Evolutionary conservation across 2,113 vertebrate genomes (phyloP), one percentile per base, ranked within the genome.

Genomic region (Gymnobelideus leadbeateri): DNA sequence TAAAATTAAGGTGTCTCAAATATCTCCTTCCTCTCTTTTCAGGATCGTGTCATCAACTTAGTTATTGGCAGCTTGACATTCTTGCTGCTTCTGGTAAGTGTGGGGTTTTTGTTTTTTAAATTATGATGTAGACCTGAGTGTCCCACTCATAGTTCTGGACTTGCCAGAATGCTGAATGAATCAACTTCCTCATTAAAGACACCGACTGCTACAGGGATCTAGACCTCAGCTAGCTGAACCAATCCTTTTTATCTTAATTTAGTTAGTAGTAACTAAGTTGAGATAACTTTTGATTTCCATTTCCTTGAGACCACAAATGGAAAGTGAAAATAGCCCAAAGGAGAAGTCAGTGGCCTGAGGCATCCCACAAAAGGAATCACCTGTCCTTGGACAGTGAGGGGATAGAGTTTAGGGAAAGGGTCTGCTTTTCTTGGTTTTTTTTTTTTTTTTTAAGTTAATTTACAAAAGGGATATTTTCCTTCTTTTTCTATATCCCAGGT

Each of bases 21-120:
- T 26, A 47, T 89, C 52, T 95, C 24, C 93, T 94, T 93, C 89
- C 61, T 97, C 90, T 97, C 52, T 97, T 96, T 98, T 23, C 98
- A 99, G 99, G 99, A 99, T 98, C 99, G 99, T 98, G 99, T 99
- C 98, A 99, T 99, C 98, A 99, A 99, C 98, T 97, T 99, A 96
- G 98, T 98, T 23, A 98, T 99, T 97, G 99, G 99, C 89, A 98
- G 99, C 97, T 98, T 99, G 95, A 99, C 99, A 0, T 99, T 98
- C 91, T 96, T 99, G 98, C 97, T 99, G 94, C 98, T 99, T 96
- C 96, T 99, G 96, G 99, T 99, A 98, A 99, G 99, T 99, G 98
- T 61, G 57, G 61, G 96, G 96, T 90, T 53, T 49, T 31, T 91
- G 57, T 89, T 77, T 37, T 95, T 43, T 84, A 43, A 84, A 43